phyloP scores from a whole-genome alignment of 2,888 invertebrate species.

The Drosophila aldrichi region DNA sequence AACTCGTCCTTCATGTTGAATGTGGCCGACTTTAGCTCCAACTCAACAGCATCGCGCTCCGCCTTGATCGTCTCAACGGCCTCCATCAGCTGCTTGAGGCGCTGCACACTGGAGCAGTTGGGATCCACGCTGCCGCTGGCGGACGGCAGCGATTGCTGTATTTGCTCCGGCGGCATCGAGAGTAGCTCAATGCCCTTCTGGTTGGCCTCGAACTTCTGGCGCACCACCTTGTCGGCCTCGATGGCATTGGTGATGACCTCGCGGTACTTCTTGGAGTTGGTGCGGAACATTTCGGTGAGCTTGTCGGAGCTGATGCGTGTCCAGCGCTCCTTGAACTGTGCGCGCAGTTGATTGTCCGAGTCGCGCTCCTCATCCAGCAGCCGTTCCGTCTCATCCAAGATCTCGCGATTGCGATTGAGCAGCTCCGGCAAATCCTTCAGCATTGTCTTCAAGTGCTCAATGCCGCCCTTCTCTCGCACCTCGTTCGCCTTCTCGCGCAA shows the following conservation, averaged over 20 bases:
- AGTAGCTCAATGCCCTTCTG: conserved; percentile 92
- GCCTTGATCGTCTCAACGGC: conserved; percentile 93
- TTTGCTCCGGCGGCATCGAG: conserved; percentile 90
- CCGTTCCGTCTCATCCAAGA: conserved; percentile 95
- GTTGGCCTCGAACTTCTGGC: conserved; percentile 93
- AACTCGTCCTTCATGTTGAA: conserved; percentile 94
- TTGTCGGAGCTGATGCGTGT: conserved; percentile 93
- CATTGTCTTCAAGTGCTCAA: conserved; percentile 89
- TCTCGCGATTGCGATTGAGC: conserved; percentile 96
- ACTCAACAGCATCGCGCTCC: conserved; percentile 95
- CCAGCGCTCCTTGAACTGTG: conserved; percentile 97
- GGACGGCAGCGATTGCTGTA: conserved; percentile 90
- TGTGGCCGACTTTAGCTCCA: conserved; percentile 92
- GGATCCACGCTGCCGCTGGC: conserved; percentile 87
- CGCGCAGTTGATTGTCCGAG: conserved; percentile 94
- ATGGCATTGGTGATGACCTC: conserved; percentile 97
- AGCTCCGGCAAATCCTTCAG: conserved; percentile 95
- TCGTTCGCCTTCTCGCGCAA: conserved; percentile 93
- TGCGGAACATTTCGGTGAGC: conserved; percentile 94
- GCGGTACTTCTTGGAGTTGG: conserved; percentile 96
- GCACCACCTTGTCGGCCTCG: conserved; percentile 92
- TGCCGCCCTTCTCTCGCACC: conserved; percentile 92
- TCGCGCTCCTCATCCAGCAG: conserved; percentile 96
- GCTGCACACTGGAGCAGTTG: conserved; percentile 88
- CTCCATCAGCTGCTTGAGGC: conserved; percentile 92